phyloP scores from a whole-genome alignment of 2,797 vertebrate species.

The Parauchenoglanis ngamensis region DNA sequence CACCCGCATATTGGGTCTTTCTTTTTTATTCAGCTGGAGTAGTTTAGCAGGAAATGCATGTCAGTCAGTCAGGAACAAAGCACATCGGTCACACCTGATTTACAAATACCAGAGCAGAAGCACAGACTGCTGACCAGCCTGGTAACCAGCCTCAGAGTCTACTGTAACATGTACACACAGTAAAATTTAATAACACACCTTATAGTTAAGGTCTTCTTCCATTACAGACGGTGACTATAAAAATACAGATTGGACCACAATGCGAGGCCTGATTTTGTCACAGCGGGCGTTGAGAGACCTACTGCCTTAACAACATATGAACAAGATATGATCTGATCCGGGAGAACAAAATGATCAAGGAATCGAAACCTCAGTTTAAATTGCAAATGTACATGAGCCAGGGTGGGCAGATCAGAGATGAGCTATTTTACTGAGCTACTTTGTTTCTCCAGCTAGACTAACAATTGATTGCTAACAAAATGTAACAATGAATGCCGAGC shows the following conservation, averaged over 20 bases:
- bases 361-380: neutral
- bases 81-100: constrained; percentile 24
- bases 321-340: neutral
- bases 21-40: neutral
- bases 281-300: neutral
- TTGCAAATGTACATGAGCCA: neutral
- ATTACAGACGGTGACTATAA: neutral
- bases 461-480: neutral
- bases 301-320: neutral
- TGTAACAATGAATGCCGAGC: neutral
- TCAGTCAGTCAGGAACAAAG: constrained; percentile 10
- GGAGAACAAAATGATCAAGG: neutral
- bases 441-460: neutral
- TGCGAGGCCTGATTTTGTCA: neutral
- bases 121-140: neutral
- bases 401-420: neutral
- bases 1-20: neutral
- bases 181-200: neutral
- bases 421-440: neutral
- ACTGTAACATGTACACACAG: neutral
- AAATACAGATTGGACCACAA: neutral
- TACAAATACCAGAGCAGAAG: constrained; percentile 18
- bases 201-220: neutral
- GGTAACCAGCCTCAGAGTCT: neutral
- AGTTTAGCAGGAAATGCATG: constrained; percentile 14